Evolutionary conservation across 2,797 vertebrate species (phyloP), one percentile per base, ranked within the genome.

Genomic region (Melanotaenia nigrans): DNA sequence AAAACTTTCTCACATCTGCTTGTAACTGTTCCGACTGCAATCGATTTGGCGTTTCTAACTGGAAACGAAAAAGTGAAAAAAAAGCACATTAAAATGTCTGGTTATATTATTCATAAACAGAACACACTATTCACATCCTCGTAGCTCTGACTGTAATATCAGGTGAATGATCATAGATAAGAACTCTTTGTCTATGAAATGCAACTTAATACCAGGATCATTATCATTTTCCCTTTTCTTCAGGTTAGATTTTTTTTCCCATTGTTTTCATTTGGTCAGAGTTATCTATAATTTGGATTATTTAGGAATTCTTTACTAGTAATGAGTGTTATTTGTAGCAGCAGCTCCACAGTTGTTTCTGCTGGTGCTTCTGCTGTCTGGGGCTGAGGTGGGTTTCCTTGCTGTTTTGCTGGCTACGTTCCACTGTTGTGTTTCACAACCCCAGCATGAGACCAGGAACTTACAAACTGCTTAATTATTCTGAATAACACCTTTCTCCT

Each of bases 401-500:
- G 51, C 55, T 58, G 64, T 71, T 78, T 57, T 60, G 28, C 42
- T 84, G 86, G 79, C 79, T 63, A 64, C 1, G 7, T 24, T 73
- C 74, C 77, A 69, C 30, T 16, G 58, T 70, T 77, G 65, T 83
- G 82, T 89, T 75, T 87, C 68, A 85, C 73, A 61, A 76, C 66
- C 75, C 84, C 86, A 49, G 38, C 82, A 68, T 69, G 89, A 77
- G 82, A 91, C 56, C 54, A 82, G 66, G 68, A 79, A 85, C 25
- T 73, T 87, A 75, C 88, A 84, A 89, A 78, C 80, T 73, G 60
- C 71, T 90, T 89, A 83, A 77, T 91, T 89, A 82, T 86, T 79
- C 85, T 78, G 87, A 83, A 73, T 33, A 68, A 68, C 58, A 87
- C 81, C 60, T 69, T 66, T 16, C 62, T 61, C 24, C 65, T 32